These are phyloP conservation scores for Odontophorus gujanensis DNA, from an alignment of 2,113 vertebrate genomes.

Conservation along the genomic window DNA sequence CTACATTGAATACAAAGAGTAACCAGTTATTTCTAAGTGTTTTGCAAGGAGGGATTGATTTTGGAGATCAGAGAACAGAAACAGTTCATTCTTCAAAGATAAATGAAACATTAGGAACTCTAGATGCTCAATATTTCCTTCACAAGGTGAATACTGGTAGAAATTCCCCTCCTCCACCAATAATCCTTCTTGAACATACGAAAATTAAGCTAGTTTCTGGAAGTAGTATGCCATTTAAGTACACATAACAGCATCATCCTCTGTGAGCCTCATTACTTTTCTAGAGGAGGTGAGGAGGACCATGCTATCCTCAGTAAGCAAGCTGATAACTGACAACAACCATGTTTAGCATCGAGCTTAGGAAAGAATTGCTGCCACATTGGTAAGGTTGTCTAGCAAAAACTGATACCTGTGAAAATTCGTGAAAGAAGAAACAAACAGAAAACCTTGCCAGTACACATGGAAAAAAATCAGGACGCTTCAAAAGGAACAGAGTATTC, in stretches of 20 bases:
- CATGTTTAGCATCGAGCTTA: constrained; percentile 34
- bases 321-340: constrained; percentile 48
- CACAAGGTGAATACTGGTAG: not conserved
- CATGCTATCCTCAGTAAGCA: not conserved
- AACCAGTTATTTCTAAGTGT: not conserved
- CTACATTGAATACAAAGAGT: not conserved
- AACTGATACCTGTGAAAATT: constrained; percentile 28
- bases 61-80: constrained; percentile 22
- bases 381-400: constrained; percentile 36
- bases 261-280: not conserved
- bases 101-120: not conserved
- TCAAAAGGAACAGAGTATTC: not conserved
- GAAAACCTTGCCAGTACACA: not conserved
- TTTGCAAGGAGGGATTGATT: constrained; percentile 8
- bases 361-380: constrained; percentile 49
- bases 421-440: not conserved
- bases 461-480: not conserved
- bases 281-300: constrained; percentile 2
- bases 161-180: not conserved
- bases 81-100: not conserved
- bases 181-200: not conserved
- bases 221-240: not conserved
- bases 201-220: constrained; percentile 11
- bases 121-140: not conserved
- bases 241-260: not conserved